A percentile compares a stretch with the other conserved stretches of the same genome.
Conservation (phyloP, 2,797 vertebrate genomes). For the Eupleurogrammus muticus region DNA sequence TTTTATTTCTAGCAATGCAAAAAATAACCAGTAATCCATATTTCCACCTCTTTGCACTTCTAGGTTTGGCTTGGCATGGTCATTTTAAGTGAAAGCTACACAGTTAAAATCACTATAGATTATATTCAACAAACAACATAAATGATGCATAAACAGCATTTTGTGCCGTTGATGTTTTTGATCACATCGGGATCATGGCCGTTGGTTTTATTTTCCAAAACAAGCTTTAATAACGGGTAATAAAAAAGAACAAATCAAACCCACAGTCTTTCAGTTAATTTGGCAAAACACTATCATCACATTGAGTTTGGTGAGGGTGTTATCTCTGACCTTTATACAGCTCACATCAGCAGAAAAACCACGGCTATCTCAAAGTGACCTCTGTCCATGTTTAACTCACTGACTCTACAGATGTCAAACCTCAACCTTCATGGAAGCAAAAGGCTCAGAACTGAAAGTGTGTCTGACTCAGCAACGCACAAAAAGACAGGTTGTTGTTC, state of each 20-base stretch:
- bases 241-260: constrained; percentile 10
- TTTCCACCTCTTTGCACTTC: constrained; percentile 50
- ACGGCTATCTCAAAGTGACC: constrained; percentile 36
- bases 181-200: constrained; percentile 43
- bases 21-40: constrained; percentile 65
- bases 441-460: constrained; percentile 10
- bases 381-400: constrained; percentile 16
- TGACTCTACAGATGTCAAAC: constrained; percentile 17
- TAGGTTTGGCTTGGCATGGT: constrained; percentile 56
- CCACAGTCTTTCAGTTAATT: constrained; percentile 65
- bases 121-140: constrained; percentile 64
- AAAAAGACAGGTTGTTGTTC: constrained; percentile 5
- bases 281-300: too few relatives aligned
- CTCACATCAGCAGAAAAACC: constrained; percentile 35
- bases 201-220: constrained; percentile 25
- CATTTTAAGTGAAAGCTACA: constrained; percentile 65
- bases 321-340: constrained; percentile 44
- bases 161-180: constrained; percentile 23
- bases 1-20: constrained; percentile 77
- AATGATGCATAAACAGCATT: constrained; percentile 43
- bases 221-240: constrained; percentile 11
- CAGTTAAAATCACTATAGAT: constrained; percentile 60
- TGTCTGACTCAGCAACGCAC: too few relatives aligned
- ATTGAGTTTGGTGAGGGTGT: too few relatives aligned
- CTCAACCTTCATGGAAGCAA: constrained; percentile 23